Percentiles rank a stretch among this genome's conserved stretches.
phyloP scores from a whole-genome alignment of 1,140 invertebrate genomes.

The Globodera ellingtonae region DNA sequence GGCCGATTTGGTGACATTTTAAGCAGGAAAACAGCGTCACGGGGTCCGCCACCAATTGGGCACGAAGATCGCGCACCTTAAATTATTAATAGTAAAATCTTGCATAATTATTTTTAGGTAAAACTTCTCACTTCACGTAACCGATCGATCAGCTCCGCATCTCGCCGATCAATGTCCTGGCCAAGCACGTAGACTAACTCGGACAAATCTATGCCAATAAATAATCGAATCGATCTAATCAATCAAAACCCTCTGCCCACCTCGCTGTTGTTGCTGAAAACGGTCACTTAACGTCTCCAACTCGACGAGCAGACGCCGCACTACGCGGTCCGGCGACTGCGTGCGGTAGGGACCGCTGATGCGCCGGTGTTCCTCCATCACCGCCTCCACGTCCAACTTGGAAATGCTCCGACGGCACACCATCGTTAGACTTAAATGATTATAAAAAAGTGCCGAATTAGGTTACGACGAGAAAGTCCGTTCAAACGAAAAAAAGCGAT shows the following conservation, averaged over 20 bases:
- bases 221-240: not conserved
- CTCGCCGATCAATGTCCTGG: slow-evolving; percentile 69
- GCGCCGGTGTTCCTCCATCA: slow-evolving; percentile 37
- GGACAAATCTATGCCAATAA: not conserved
- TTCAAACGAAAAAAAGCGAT: too few species aligned
- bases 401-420: slow-evolving; percentile 49
- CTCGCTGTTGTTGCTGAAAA: slow-evolving; percentile 18
- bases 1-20: slow-evolving; percentile 37
- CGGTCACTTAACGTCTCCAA: slow-evolving; percentile 55
- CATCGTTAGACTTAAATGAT: slow-evolving; percentile 12
- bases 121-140: slow-evolving; percentile 69
- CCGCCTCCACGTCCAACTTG: slow-evolving; percentile 39
- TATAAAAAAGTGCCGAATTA: not conserved
- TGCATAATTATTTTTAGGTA: not conserved
- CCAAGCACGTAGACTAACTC: slow-evolving; percentile 67
- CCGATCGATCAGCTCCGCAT: slow-evolving; percentile 70
- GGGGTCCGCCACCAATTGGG: slow-evolving; percentile 70
- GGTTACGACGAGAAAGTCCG: too few species aligned
- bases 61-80: slow-evolving; percentile 73
- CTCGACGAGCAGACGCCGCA: slow-evolving; percentile 71
- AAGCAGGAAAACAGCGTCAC: slow-evolving; percentile 34
- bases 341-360: slow-evolving; percentile 22
- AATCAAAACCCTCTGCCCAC: not conserved
- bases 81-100: not conserved
- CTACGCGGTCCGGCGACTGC: slow-evolving; percentile 71